phyloP scores from a whole-genome alignment of 2,888 invertebrate species.

The Tetragonisca angustula region DNA sequence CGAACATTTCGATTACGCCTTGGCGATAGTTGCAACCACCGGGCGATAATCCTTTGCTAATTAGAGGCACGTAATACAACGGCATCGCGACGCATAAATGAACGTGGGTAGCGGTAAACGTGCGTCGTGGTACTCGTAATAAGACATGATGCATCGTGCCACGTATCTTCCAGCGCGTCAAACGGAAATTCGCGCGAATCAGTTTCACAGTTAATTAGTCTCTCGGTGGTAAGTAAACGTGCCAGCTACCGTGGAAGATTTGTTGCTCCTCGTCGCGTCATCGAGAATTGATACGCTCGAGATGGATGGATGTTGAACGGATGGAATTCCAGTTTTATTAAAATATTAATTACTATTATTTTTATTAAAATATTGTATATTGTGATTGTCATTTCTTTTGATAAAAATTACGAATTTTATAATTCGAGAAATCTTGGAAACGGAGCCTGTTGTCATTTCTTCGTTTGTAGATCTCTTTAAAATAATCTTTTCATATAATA shows the following conservation, averaged over 20 bases:
- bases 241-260: neutral
- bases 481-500: too few relatives aligned
- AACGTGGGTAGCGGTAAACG: slow-evolving; percentile 32
- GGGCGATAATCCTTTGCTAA: slow-evolving; percentile 23
- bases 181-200: slow-evolving; percentile 21
- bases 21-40: neutral
- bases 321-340: too few relatives aligned
- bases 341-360: too few relatives aligned
- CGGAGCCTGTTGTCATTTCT: too few relatives aligned
- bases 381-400: too few relatives aligned
- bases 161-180: slow-evolving; percentile 10
- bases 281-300: neutral
- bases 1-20: neutral
- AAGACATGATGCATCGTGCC: slow-evolving; percentile 19
- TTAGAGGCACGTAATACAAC: slow-evolving; percentile 20
- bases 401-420: too few relatives aligned
- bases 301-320: neutral
- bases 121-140: slow-evolving; percentile 15
- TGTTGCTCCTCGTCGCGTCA: neutral
- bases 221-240: neutral
- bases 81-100: slow-evolving; percentile 17
- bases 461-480: too few relatives aligned
- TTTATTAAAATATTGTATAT: too few relatives aligned
- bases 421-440: too few relatives aligned
- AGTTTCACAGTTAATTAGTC: slow-evolving; percentile 14